Evolutionary conservation across 2,113 vertebrate species (phyloP), one percentile per base, ranked within the genome.

Genomic region (Rhabdornis inornatus): DNA sequence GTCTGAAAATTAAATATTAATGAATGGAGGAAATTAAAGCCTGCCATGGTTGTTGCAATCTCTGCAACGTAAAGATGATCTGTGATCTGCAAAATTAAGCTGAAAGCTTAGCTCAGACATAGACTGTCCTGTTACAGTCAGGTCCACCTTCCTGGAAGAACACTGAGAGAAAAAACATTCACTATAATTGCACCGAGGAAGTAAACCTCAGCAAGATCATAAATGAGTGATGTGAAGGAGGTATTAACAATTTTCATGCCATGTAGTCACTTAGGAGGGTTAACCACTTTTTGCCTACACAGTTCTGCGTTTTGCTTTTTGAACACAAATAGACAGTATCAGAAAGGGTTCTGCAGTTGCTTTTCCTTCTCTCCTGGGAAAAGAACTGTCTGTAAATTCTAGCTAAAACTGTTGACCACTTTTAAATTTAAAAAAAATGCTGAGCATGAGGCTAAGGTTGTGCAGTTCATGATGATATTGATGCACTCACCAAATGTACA

Each of bases 1-100:
- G 72, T 69, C 45, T 90, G 71, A 83, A 80, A 91, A 80, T 65
- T 77, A 94, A 76, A 83, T 80, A 86, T 88, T 79, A 77, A 89
- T 45, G 49, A 86, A 50, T 37, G 37, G n/a, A 94, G n/a, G 55
- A 88, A 83, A 87, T 83, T 9, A 72, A 87, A 90, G 31, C 20
- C 45, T 90, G 45, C 11, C 25, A 77, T n/a, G n/a, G 45, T n/a
- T 83, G 45, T 53, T 65, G 22, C 45, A 53, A n/a, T 89, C 55
- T 81, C 59, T 86, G 55, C 33, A 77, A 86, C 11, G 25, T 60
- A 57, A 65, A 65, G 53, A 64, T 49, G n/a, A 72, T 44, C 30
- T 65, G 40, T 49, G n/a, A 72, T 44, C 30, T 65, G 40, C 19
- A 80, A 88, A 92, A 79, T 47, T 57, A 68, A 72, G 68, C 28